A percentile compares a stretch with the other conserved stretches of the same genome.
Evolutionary conservation across 2,797 vertebrate genomes (phyloP).

Genomic region (Vultur gryphus): DNA sequence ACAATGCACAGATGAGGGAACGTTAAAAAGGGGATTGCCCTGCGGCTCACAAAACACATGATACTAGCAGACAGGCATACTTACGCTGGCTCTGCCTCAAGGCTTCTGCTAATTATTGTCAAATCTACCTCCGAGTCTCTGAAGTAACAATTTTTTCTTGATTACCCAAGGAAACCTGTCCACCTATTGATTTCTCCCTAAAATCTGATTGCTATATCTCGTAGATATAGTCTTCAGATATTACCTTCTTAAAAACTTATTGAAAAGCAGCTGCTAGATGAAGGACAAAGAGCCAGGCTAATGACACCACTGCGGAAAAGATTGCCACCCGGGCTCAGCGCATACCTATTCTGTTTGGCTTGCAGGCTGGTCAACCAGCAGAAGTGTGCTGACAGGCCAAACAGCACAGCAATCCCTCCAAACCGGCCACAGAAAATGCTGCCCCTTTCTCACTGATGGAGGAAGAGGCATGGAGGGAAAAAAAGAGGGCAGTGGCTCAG

Average conservation of each 20-base stretch:
- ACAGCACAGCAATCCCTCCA: neutral
- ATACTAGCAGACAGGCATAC: neutral
- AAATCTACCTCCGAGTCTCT: neutral
- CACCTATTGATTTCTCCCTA: neutral
- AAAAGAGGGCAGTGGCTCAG: neutral
- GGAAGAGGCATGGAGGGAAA: neutral
- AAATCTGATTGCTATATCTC: neutral
- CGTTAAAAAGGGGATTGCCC: neutral
- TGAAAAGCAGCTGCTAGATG: neutral
- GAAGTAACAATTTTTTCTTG: neutral
- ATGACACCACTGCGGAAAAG: neutral
- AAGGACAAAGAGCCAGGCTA: neutral
- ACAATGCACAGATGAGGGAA: neutral
- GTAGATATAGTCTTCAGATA: neutral
- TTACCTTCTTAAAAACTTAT: neutral
- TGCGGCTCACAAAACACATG: neutral
- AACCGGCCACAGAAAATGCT: neutral
- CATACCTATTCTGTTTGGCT: neutral
- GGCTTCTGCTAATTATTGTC: neutral
- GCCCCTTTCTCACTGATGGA: neutral
- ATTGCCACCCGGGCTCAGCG: rapidly evolving
- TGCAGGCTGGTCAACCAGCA: neutral
- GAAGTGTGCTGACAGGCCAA: neutral
- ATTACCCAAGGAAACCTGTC: neutral
- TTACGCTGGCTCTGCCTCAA: neutral